phyloP scores from a whole-genome alignment of 2,888 invertebrate genomes.

The Gerris lacustris region DNA sequence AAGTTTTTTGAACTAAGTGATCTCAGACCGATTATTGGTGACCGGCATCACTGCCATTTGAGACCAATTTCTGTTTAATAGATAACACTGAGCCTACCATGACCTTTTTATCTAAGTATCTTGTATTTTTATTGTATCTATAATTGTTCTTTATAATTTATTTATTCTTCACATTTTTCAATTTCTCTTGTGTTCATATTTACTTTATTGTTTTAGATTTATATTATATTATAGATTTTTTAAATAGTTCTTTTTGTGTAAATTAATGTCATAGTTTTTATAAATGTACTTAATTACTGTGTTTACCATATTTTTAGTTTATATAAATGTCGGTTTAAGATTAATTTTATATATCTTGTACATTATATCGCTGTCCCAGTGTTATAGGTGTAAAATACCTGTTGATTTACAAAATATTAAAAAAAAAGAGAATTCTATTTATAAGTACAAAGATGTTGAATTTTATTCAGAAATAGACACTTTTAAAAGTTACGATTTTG shows the following conservation, averaged over 20 bases:
- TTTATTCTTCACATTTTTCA: constrained; percentile 19
- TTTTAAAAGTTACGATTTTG: not conserved
- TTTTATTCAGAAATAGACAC: not conserved
- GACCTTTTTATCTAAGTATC: constrained; percentile 22
- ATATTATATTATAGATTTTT: constrained; percentile 22
- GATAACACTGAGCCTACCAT: constrained; percentile 27
- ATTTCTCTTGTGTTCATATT: constrained; percentile 20
- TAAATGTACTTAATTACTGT: constrained; percentile 26
- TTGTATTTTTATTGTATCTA: constrained; percentile 24
- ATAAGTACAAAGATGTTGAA: constrained; percentile 21
- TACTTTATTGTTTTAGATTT: constrained; percentile 15
- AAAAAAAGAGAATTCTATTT: constrained; percentile 19
- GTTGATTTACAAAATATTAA: constrained; percentile 18
- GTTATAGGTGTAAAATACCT: constrained; percentile 19
- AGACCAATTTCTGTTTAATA: constrained; percentile 25
- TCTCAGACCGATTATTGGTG: constrained; percentile 5
- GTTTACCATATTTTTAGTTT: constrained; percentile 27
- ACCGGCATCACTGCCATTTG: constrained; percentile 26
- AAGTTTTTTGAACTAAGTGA: not conserved
- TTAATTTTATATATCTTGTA: constrained; percentile 22
- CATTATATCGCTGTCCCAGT: constrained; percentile 23
- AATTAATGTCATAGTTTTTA: constrained; percentile 25
- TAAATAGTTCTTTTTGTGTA: constrained; percentile 19
- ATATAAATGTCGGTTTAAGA: constrained; percentile 19
- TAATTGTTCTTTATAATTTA: constrained; percentile 21